Conservation (phyloP, 2,888 invertebrate species). For the Tetragonula carbonaria region DNA sequence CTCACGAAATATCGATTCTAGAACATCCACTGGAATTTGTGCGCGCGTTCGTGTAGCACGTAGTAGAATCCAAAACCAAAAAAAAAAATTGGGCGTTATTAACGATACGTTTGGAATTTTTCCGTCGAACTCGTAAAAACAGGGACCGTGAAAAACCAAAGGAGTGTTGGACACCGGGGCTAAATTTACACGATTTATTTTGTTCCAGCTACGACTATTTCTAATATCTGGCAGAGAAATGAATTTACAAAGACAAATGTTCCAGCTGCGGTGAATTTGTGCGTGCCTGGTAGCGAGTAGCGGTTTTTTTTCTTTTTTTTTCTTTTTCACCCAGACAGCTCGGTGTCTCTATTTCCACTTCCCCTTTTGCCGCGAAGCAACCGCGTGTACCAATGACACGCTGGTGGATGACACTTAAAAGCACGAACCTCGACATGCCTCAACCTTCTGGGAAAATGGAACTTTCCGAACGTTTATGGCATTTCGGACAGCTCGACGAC, state of each 20-base stretch:
- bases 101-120: neutral
- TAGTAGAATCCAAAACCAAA: neutral
- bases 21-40: neutral
- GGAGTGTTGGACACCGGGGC: neutral
- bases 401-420: constrained; percentile 41
- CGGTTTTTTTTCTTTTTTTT: too few relatives aligned
- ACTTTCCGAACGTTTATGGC: constrained; percentile 64
- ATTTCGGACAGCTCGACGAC: constrained; percentile 55
- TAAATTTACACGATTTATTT: neutral
- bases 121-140: neutral
- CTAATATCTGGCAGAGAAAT: constrained; percentile 13
- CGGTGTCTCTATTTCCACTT: neutral
- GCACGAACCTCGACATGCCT: constrained; percentile 22
- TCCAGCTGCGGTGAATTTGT: neutral
- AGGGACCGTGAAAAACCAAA: neutral
- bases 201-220: neutral
- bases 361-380: neutral
- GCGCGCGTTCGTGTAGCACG: too few relatives aligned
- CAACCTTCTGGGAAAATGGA: constrained; percentile 37
- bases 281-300: neutral
- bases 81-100: neutral
- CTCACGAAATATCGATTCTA: neutral
- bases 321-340: neutral
- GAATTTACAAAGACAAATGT: constrained; percentile 18
- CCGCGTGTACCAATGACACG: constrained; percentile 32